Conservation (phyloP, 2,888 invertebrate species). For the Plebejus argus region DNA sequence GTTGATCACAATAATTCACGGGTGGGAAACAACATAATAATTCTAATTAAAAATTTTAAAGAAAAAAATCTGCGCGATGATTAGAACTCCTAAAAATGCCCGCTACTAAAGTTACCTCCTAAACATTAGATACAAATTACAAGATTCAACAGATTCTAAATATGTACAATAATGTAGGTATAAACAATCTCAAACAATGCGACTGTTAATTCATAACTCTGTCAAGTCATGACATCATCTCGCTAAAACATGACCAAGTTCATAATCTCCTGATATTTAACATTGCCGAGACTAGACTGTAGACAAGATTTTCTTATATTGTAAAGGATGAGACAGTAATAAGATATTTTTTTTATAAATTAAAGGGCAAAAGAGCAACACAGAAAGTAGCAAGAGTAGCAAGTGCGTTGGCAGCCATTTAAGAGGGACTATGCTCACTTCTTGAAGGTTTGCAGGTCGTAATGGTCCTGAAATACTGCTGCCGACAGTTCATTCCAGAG, state of each 20-base stretch:
- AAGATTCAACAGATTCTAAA: not conserved
- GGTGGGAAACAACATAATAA: no score
- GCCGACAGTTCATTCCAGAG: no score
- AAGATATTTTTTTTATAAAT: no score
- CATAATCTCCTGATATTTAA: not conserved
- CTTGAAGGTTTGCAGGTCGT: no score
- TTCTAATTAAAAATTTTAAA: not conserved
- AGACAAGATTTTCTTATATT: not conserved
- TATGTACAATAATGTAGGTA: not conserved
- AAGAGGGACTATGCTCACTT: no score
- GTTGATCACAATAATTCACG: not conserved
- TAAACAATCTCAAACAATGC: not conserved
- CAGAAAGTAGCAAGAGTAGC: no score
- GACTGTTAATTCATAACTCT: not conserved
- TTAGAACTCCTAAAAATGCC: not conserved
- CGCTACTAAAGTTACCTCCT: not conserved
- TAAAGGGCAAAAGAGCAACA: no score
- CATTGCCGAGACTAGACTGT: not conserved
- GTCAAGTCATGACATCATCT: conserved; percentile 9
- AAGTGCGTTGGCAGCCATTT: no score
- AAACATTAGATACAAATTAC: not conserved
- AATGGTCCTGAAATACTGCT: no score
- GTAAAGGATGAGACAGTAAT: not conserved
- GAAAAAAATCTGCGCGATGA: not conserved
- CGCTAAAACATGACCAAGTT: conserved; percentile 23